These are phyloP conservation scores for Stictonetta naevosa DNA, from an alignment of 2,113 vertebrate genomes.

Conservation along the genomic window DNA sequence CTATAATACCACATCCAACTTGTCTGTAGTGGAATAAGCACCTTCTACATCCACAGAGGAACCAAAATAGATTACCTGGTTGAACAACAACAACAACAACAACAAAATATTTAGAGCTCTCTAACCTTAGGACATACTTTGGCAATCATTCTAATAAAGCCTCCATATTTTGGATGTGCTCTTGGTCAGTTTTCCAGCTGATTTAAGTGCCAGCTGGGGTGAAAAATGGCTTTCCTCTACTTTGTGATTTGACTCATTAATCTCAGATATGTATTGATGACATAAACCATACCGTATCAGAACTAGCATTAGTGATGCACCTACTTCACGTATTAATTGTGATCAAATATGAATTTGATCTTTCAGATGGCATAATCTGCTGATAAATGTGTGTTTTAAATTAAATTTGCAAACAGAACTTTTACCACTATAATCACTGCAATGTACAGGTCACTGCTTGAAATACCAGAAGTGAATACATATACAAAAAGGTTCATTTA, in stretches of 20 bases:
- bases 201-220: slow-evolving; percentile 14
- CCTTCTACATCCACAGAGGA: background rate
- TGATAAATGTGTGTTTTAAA: slow-evolving; percentile 4
- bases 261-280: background rate
- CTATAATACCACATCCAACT: background rate
- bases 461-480: background rate
- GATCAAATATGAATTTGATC: background rate
- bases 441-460: background rate
- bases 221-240: slow-evolving; percentile 27
- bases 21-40: background rate
- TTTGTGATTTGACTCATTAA: slow-evolving; percentile 30
- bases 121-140: background rate
- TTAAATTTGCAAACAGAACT: background rate
- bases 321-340: background rate
- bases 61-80: background rate
- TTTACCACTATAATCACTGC: background rate
- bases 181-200: slow-evolving; percentile 14
- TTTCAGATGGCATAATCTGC: background rate
- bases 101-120: background rate
- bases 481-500: background rate
- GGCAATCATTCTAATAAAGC: background rate
- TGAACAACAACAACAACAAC: background rate
- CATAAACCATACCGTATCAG: background rate
- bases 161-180: background rate
- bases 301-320: background rate